Conservation (phyloP, 2,797 vertebrate species). For the Poliocrania exsul region DNA sequence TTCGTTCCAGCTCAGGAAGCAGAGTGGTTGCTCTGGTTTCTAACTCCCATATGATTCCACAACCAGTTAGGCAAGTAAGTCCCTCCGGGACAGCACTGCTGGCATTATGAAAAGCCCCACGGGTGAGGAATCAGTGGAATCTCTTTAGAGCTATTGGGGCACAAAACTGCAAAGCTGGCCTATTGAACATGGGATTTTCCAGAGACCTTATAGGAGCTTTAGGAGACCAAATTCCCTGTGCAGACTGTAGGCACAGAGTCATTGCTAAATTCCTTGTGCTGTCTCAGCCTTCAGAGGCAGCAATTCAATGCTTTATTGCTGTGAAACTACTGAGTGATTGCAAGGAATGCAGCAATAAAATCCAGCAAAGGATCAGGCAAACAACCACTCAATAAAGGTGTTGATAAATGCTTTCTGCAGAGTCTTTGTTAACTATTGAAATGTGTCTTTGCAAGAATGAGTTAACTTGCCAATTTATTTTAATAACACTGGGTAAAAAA, state of each 20-base stretch:
- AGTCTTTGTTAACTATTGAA: background rate
- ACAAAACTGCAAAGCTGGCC: background rate
- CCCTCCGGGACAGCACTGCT: accelerated
- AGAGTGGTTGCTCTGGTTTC: background rate
- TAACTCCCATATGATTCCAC: background rate
- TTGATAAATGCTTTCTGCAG: background rate
- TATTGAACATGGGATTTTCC: background rate
- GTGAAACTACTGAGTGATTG: background rate
- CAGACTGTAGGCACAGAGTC: background rate
- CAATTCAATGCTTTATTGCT: background rate
- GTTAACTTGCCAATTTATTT: background rate
- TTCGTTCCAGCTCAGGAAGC: background rate
- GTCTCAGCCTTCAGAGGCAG: background rate
- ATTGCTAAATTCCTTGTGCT: background rate
- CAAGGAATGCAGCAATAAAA: background rate
- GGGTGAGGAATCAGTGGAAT: background rate
- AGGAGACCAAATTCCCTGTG: background rate
- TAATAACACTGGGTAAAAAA: background rate
- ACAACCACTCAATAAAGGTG: background rate
- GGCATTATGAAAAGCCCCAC: background rate
- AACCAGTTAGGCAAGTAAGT: background rate
- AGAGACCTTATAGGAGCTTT: background rate
- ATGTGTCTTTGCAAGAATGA: background rate
- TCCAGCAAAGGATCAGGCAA: background rate
- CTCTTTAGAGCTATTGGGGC: background rate